These are phyloP conservation scores for Plagodis dolabraria DNA, from an alignment of 2,888 invertebrate species.

Conservation along the genomic window DNA sequence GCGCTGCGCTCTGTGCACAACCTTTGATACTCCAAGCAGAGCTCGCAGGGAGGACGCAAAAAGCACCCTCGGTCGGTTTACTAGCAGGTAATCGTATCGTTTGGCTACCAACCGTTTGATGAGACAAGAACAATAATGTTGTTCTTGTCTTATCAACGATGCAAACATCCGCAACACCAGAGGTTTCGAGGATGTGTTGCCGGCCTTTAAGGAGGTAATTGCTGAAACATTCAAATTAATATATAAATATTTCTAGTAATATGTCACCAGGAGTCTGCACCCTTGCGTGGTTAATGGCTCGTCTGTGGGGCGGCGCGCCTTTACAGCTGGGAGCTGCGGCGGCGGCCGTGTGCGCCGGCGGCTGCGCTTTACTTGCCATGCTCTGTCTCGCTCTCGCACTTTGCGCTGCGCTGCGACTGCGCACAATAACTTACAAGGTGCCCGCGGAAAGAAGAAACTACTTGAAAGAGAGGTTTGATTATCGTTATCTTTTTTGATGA, in stretches of 20 bases:
- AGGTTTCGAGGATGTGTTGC: no score
- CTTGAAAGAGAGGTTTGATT: slow-evolving; percentile 79
- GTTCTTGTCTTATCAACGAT: no score
- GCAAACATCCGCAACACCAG: no score
- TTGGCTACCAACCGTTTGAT: no score
- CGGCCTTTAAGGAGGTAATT: no score
- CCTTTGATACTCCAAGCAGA: slow-evolving; percentile 89
- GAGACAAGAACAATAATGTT: no score
- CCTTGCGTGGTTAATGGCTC: slow-evolving; percentile 87
- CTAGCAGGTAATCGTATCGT: slow-evolving; percentile 81
- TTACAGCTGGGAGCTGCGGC: slow-evolving; percentile 82
- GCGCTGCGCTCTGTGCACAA: slow-evolving; percentile 89
- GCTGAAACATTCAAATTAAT: no score
- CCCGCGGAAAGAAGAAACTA: slow-evolving; percentile 84
- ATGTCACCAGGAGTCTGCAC: slow-evolving; percentile 85
- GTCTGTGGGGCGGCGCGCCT: slow-evolving; percentile 87
- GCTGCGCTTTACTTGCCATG: slow-evolving; percentile 87
- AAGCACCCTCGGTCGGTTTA: slow-evolving; percentile 87
- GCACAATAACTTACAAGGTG: slow-evolving; percentile 85
- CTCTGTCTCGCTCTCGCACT: slow-evolving; percentile 88
- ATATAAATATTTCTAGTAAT: no score
- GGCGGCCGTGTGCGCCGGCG: slow-evolving; percentile 88
- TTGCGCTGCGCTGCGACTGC: slow-evolving; percentile 86
- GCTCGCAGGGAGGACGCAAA: slow-evolving; percentile 85
- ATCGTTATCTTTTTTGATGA: neutral